A percentile compares a stretch with the other conserved stretches of the same genome.
These are phyloP conservation scores for Zaprionus inermis DNA, from an alignment of 1,140 invertebrate genomes.

Conservation along the genomic window DNA sequence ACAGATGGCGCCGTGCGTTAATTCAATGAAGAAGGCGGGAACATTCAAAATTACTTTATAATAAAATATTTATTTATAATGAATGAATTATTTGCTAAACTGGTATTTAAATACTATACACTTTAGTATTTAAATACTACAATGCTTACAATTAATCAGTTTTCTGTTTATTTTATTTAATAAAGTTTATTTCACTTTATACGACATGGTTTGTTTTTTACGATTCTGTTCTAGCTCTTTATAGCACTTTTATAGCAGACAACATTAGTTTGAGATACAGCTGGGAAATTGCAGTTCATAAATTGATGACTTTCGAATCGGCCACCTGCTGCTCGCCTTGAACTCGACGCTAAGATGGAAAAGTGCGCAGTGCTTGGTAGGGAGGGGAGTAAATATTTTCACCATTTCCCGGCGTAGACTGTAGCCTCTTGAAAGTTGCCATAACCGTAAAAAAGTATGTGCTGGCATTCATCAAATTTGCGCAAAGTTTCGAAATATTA, in stretches of 20 bases:
- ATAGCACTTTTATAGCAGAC: neutral
- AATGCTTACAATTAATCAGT: too few species aligned
- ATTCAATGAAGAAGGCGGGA: too few species aligned
- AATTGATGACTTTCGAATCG: neutral
- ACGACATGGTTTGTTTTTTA: too few species aligned
- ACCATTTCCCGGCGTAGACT: neutral
- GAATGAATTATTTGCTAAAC: too few species aligned
- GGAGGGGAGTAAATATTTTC: neutral
- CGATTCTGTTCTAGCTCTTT: neutral
- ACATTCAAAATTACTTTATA: too few species aligned
- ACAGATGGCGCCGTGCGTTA: too few species aligned
- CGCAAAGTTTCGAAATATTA: constrained; percentile 64
- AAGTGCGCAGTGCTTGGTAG: too few species aligned
- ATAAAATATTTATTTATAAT: too few species aligned
- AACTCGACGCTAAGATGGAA: neutral
- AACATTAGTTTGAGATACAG: neutral
- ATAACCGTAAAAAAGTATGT: constrained; percentile 31
- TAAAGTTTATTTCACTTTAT: too few species aligned
- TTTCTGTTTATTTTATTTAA: too few species aligned
- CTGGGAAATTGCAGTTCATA: neutral
- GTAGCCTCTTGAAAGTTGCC: neutral
- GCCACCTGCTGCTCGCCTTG: neutral
- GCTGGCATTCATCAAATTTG: constrained; percentile 61
- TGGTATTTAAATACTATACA: too few species aligned
- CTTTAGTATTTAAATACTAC: too few species aligned